Percentiles rank a stretch among this genome's conserved stretches.
Evolutionary conservation across 1,140 invertebrate species (phyloP).

Genomic region (Cotesia vestalis): DNA sequence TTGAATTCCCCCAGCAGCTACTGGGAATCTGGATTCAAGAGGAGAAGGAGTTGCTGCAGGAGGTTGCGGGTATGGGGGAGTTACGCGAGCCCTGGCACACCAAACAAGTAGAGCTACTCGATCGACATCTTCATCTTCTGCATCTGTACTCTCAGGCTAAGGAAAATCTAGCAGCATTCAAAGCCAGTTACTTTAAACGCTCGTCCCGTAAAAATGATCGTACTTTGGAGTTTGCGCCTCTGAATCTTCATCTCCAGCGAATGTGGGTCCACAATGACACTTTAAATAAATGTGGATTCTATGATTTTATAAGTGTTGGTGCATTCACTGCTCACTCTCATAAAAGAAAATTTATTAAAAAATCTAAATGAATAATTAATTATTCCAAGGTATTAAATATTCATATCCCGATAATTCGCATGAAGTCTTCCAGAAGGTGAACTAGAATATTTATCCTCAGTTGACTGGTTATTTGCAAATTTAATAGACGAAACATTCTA

Average conservation of each 20-base stretch:
- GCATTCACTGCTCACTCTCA: constrained; percentile 91
- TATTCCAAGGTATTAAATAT: too few species aligned
- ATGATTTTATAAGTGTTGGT: constrained; percentile 90
- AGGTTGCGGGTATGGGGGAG: constrained; percentile 89
- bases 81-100: constrained; percentile 84
- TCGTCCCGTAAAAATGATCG: constrained; percentile 79
- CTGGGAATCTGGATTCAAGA: constrained; percentile 92
- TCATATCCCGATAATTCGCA: too few species aligned
- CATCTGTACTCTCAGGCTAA: constrained; percentile 88
- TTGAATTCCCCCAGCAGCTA: constrained; percentile 86
- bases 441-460: too few species aligned
- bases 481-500: too few species aligned
- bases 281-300: constrained; percentile 84
- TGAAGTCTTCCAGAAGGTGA: too few species aligned
- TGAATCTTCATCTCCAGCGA: constrained; percentile 92
- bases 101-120: constrained; percentile 81
- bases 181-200: constrained; percentile 73
- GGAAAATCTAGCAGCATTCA: constrained; percentile 69
- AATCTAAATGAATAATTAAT: too few species aligned
- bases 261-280: constrained; percentile 94
- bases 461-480: too few species aligned
- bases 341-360: constrained; percentile 67
- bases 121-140: constrained; percentile 83
- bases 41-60: constrained; percentile 88
- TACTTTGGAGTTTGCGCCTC: constrained; percentile 88